These are phyloP conservation scores for Cyphomyrmex costatus DNA, from an alignment of 1,140 invertebrate genomes.

Conservation along the genomic window DNA sequence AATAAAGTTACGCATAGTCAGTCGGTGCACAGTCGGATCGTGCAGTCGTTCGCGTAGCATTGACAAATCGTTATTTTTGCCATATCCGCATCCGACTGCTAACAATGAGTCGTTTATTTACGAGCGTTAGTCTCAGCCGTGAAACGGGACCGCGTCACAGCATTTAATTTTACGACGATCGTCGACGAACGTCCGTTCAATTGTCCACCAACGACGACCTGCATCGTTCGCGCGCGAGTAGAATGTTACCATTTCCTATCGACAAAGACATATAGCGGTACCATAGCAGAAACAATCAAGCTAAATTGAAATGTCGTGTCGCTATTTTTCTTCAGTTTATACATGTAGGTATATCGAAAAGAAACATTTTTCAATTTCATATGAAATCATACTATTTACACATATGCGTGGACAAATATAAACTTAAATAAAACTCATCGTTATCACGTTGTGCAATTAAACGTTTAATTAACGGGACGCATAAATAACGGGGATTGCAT, in stretches of 20 bases:
- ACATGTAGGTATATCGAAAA: neutral
- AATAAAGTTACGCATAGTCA: constrained; percentile 40
- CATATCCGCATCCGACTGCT: constrained; percentile 30
- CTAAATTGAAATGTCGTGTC: neutral
- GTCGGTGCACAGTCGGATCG: neutral
- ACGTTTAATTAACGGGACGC: constrained; percentile 31
- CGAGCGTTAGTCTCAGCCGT: constrained; percentile 5
- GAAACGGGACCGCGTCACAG: constrained; percentile 25
- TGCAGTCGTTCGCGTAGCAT: neutral
- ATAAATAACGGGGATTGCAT: constrained; percentile 10
- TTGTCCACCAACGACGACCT: constrained; percentile 19
- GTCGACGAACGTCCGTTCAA: neutral
- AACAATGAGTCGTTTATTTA: constrained; percentile 59
- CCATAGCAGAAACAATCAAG: constrained; percentile 7
- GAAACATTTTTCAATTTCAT: neutral
- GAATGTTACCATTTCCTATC: constrained; percentile 3
- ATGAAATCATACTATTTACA: neutral
- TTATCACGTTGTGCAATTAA: neutral
- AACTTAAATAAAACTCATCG: neutral
- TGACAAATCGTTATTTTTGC: constrained; percentile 50
- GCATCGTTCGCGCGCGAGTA: constrained; percentile 13
- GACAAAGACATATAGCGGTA: neutral
- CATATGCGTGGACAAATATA: neutral
- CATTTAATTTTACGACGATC: constrained; percentile 41
- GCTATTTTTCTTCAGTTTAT: neutral